Evolutionary conservation across 2,113 vertebrate species (phyloP).

Genomic region (Cyanoramphus novaezelandiae): DNA sequence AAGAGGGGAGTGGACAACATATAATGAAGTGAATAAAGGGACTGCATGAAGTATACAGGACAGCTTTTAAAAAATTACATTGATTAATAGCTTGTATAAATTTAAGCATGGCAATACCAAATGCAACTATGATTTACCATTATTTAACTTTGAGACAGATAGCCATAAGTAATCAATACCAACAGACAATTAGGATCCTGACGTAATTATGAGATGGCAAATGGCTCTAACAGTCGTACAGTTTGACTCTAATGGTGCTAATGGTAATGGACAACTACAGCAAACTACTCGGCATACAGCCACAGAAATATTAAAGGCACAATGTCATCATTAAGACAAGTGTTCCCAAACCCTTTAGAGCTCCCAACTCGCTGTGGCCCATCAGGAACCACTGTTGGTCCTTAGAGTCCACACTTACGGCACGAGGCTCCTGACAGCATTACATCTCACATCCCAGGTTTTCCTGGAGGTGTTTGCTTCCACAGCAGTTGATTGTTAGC

Average conservation of each 20-base stretch:
- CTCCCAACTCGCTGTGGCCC: neutral
- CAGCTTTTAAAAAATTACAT: neutral
- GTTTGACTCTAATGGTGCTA: neutral
- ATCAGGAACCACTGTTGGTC: neutral
- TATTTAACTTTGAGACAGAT: neutral
- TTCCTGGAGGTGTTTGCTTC: neutral
- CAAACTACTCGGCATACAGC: neutral
- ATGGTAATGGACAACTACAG: neutral
- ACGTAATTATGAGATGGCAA: neutral
- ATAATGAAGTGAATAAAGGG: neutral
- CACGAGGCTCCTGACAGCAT: rapidly evolving
- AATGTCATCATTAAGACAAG: neutral
- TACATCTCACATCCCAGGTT: too few relatives aligned
- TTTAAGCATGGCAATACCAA: neutral
- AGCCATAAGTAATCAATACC: conserved; percentile 2
- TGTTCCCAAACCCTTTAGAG: neutral
- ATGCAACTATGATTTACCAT: neutral
- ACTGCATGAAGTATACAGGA: neutral
- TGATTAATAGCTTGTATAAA: conserved; percentile 2
- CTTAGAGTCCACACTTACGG: rapidly evolving
- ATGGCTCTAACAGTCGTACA: neutral
- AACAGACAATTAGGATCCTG: neutral
- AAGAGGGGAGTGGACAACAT: neutral
- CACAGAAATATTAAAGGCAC: neutral
- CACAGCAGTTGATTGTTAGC: neutral